Percentiles rank a stretch among this genome's conserved stretches.
Conservation (phyloP, 2,797 vertebrate species). For the Schizopygopsis malacanthus region DNA sequence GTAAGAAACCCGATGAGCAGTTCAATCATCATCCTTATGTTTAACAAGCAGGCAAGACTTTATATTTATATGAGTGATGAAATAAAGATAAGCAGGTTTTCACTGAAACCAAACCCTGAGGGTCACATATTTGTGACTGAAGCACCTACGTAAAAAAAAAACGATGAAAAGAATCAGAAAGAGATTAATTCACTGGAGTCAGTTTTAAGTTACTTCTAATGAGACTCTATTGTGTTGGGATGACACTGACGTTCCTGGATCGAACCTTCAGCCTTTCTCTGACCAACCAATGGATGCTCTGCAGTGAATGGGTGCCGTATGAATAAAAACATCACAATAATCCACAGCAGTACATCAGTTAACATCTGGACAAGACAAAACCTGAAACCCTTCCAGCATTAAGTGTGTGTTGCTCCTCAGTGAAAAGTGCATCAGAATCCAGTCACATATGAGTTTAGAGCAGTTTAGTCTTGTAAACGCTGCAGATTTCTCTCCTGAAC, state of each 20-base stretch:
- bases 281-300: neutral
- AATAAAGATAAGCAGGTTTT: neutral
- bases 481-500: no score
- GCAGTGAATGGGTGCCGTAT: neutral
- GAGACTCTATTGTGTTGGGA: neutral
- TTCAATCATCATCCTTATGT: neutral
- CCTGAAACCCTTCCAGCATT: neutral
- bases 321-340: neutral
- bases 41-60: no score
- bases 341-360: neutral
- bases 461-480: no score
- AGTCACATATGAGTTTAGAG: no score
- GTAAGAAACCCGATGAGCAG: neutral
- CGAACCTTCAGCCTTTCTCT: neutral
- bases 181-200: neutral
- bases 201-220: neutral
- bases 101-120: neutral
- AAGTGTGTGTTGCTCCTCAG: no score
- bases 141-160: neutral
- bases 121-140: neutral
- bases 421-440: no score
- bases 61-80: no score
- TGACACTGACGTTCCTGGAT: neutral
- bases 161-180: neutral
- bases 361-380: neutral